Evolutionary conservation across 2,888 invertebrate species (phyloP).

Genomic region (Capitulum mitella): DNA sequence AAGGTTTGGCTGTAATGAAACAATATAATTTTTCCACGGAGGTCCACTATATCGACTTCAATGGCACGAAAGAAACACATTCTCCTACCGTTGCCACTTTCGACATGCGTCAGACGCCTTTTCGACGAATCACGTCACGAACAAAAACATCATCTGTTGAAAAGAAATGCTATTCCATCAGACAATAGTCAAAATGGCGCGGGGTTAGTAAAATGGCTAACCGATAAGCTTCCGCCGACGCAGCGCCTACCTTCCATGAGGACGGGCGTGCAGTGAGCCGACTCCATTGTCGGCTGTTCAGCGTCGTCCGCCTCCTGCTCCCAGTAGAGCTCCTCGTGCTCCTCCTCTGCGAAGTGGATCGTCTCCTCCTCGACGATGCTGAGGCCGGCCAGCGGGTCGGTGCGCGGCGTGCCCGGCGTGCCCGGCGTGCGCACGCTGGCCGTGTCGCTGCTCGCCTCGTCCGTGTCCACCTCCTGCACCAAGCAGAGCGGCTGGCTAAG

Average conservation of each 20-base stretch:
- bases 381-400: background rate
- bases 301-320: background rate
- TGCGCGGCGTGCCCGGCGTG: background rate
- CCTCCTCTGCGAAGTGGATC: background rate
- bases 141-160: too few relatives aligned
- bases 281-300: background rate
- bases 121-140: too few relatives aligned
- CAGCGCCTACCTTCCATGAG: background rate
- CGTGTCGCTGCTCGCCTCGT: background rate
- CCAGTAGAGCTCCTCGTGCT: background rate
- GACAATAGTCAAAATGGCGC: too few relatives aligned
- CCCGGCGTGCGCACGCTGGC: background rate
- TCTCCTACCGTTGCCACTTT: too few relatives aligned
- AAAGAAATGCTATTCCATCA: too few relatives aligned
- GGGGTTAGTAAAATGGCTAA: too few relatives aligned
- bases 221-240: too few relatives aligned
- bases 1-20: too few relatives aligned
- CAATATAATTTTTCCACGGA: too few relatives aligned
- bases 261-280: background rate
- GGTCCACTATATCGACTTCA: too few relatives aligned
- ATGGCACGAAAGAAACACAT: too few relatives aligned
- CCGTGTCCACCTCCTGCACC: constrained; percentile 9
- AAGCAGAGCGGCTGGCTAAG: background rate
- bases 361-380: background rate
- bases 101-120: too few relatives aligned